Evolutionary conservation across 2,797 vertebrate species (phyloP), one percentile per base, ranked within the genome.

Genomic region (Micropoecilia bifurca): DNA sequence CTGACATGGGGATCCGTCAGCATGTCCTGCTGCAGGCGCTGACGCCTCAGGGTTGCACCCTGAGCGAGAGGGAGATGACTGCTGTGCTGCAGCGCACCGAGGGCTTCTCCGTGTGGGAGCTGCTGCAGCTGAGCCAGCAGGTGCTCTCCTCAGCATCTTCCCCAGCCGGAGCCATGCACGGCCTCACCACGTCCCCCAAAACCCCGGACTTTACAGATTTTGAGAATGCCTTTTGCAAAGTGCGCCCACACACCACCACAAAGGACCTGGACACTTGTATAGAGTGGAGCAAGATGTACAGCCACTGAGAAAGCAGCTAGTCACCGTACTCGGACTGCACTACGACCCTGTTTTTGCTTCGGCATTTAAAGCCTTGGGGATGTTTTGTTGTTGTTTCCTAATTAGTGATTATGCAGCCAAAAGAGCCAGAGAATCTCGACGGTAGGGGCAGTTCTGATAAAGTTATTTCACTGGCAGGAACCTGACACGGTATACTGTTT

Each of bases 211-310:
- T 97, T 93, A 97, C 98, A 94, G 98, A 98, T 94, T 96, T 99
- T 74, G 98, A 99, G 95, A 97, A 96, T 20, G 97, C 97, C 33
- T 95, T 99, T 84, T 96, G 97, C 93, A 98, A 99, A 91, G 96
- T 99, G 89, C 96, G 95, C 73, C 97, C 98, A 16, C 95, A 97
- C 68, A 91, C 94, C 78, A 96, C 96, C 80, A 92, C 96, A 84
- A 98, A 99, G 96, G 98, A 99, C 93, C 93, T 97, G 95, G 97
- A 99, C 94, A 91, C 96, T 88, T 97, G 97, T 89, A 95, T 95
- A 92, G 97, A 99, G 94, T 99, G 98, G 98, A 98, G 97, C 94
- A 99, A 99, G 90, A 96, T 97, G 95, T 99, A 97, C 78, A 95
- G 97, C 95, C 97, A 97, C 95, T 99, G 96, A 98, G 74, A 81